Base-by-base conservation (phyloP, 2,888 invertebrate genomes). In the Cactoblastis cactorum region DNA sequence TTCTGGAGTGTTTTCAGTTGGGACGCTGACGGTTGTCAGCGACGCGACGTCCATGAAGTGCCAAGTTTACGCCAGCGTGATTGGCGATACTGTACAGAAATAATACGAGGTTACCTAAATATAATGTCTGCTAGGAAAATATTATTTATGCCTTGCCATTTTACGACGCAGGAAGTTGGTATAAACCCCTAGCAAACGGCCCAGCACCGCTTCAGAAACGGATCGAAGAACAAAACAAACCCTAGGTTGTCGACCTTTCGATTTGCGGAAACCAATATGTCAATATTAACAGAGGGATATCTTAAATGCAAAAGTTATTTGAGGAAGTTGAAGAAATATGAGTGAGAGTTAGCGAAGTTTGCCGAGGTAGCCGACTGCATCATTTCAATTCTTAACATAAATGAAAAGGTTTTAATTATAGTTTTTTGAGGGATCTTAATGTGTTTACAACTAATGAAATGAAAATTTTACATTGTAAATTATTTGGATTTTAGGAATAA, bases 41-140 rank as follows among this genome's bases (percentile, higher is more conserved):
- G 50, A 50, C 52, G 51, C 54, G 50, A 50, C 52, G 68, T 67
- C 67, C 62, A 66, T 58, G 64, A 69, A 77, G 75, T 81, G 85
- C 84, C 84, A 85, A 83, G 82, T 82, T 82, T 83, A 82, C 77
- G 77, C 64, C 69, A 65, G 60, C 67, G 66, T 69, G 50, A 56
- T 54, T 55, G 50, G 63, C 57, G 66, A 65, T 67, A 59, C 59
- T 69, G 65, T 63, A 63, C 80, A 70, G 71, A 83, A 83, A 84
- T 85, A 85, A 77, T 69, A 60, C 79, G 77, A 81, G 77, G 80
- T 72, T 77, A 62, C 63, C 65, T 73, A 74, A 70, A 69, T 59
- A 62, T 63, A 62, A 24, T 39, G 41, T 51, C 41, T 54, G 51
- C 45, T 49, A 37, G 51, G 53, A 51, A 56, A 46, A 34, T 46